These are phyloP conservation scores for Petrocephalus schoutedeni DNA, from an alignment of 2,797 vertebrate species.

Conservation along the genomic window DNA sequence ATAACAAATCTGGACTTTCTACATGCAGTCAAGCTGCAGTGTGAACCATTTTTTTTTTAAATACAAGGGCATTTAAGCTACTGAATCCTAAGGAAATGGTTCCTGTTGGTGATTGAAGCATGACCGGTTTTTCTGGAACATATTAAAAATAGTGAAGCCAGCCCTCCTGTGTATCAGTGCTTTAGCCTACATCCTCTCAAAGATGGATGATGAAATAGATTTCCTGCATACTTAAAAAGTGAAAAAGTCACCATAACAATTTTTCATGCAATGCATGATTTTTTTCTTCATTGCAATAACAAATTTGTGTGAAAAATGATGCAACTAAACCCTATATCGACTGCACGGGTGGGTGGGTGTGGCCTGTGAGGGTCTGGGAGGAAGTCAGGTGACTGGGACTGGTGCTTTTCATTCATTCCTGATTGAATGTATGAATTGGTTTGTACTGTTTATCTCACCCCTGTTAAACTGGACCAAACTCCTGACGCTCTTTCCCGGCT, in stretches of 20 bases:
- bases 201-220: constrained; percentile 9
- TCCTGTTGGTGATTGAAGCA: not conserved
- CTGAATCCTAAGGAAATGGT: not conserved
- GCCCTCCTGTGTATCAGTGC: not conserved
- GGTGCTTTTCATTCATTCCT: not conserved
- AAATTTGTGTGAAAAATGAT: not conserved
- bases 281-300: not conserved
- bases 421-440: not conserved
- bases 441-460: not conserved
- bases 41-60: not conserved
- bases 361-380: not conserved
- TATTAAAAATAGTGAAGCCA: not conserved
- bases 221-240: not conserved
- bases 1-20: not conserved
- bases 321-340: not conserved
- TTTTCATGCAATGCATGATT: not conserved
- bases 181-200: not conserved
- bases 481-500: not conserved
- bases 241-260: not conserved
- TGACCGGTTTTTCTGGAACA: not conserved
- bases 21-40: not conserved
- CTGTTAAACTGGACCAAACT: not conserved
- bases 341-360: not conserved
- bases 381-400: not conserved
- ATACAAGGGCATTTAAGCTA: not conserved